Conservation (phyloP, 2,113 vertebrate species). For the Poeciliopsis turrubarensis region DNA sequence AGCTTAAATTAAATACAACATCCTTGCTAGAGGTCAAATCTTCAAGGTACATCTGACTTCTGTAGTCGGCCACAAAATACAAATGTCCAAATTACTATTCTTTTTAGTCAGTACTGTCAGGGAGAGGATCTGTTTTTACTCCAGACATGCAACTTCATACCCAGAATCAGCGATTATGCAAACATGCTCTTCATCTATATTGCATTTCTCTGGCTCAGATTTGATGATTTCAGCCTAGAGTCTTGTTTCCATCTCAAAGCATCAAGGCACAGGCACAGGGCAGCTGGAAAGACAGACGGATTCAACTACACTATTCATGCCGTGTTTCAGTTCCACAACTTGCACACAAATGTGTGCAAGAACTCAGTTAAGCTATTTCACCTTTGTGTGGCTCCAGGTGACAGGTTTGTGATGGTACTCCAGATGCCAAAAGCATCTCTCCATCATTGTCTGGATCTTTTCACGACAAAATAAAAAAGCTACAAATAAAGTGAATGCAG, state of each 20-base stretch:
- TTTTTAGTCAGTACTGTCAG: conserved; percentile 25
- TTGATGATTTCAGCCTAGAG: conserved; percentile 31
- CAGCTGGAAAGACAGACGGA: conserved; percentile 9
- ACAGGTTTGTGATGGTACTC: conserved; percentile 42
- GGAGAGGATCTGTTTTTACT: conserved; percentile 30
- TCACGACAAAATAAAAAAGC: no score
- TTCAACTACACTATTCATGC: neutral
- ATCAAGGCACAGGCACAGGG: conserved; percentile 8
- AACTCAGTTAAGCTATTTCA: conserved; percentile 1
- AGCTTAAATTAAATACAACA: conserved; percentile 3
- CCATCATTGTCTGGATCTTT: conserved; percentile 14
- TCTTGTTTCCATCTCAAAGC: conserved; percentile 8
- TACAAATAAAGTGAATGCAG: no score
- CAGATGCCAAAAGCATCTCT: conserved; percentile 58
- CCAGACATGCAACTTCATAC: conserved; percentile 13
- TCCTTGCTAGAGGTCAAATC: neutral
- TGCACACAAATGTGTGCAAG: conserved; percentile 10
- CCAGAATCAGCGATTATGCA: conserved; percentile 34
- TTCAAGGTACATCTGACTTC: conserved; percentile 18
- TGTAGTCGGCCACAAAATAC: conserved; percentile 16
- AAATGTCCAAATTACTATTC: conserved; percentile 11
- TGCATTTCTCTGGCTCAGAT: conserved; percentile 7
- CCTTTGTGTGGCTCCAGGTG: conserved; percentile 2
- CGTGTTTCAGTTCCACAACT: conserved; percentile 17
- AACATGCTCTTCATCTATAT: conserved; percentile 24